Base-by-base conservation (phyloP, 2,113 vertebrate genomes). In the Calyptommatus sinebrachiatus region DNA sequence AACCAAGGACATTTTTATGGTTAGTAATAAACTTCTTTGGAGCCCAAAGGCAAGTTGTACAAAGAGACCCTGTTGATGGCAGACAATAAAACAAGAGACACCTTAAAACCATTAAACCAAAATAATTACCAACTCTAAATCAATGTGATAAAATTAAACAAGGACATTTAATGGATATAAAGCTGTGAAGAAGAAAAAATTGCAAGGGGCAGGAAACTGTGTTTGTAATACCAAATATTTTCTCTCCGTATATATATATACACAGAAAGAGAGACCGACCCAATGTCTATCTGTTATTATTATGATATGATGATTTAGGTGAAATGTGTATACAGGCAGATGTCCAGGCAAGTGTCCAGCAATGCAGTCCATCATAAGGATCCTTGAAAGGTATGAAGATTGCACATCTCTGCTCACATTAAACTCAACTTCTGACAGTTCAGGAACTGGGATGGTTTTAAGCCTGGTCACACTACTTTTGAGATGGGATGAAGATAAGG, bases 21-120 rank as follows among this genome's bases (percentile, higher is more conserved):
- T 70, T n/a, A 16, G 60, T 82, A 73, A 84, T 87, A 88, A 91
- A 90, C 57, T 83, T 41, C 45, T 87, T 87, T 85, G 83, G 70
- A 86, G 76, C 79, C 46, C 21, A 80, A 84, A 92, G 69, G 48
- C 22, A 22, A 82, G 50, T 90, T 87, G 78, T 89, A 81, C 57
- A 89, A 78, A 87, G 31, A 80, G 22, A 82, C 26, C 1, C 48
- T 77, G 10, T 66, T 89, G 84, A 86, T 86, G 71, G 57, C 22
- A 88, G 92, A 88, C 48, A 84, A 28, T 89, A 88, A 91, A 91
- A 7, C 1, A 78, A 84, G 81, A 87, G 77, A 86, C 20, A 78
- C 70, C 71, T 86, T 80, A 86, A 82, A 88, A n/a, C n/a, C 31
- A 85, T 78, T 89, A 90, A 75, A 70, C 63, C 11, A 74, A 87